Evolutionary conservation across 2,113 vertebrate species (phyloP), one percentile per base, ranked within the genome.

Genomic region (Engraulis encrasicolus): DNA sequence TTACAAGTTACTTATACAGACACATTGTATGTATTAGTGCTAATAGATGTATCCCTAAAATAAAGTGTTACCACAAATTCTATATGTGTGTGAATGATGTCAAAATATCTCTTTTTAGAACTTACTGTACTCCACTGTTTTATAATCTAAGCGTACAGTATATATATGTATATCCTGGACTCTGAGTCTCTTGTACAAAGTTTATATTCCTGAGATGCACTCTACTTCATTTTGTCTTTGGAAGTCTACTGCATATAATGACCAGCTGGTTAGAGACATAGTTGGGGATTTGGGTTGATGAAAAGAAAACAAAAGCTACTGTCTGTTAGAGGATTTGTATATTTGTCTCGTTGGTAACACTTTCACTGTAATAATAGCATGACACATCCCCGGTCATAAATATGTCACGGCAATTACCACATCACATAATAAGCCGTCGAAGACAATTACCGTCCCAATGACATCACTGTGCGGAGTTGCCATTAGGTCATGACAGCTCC

Each of bases 321-420:
- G 14, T 71, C 11, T 9, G 31, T 14, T 71, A 11, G 27, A 14
- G 14, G 61, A 23, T 23, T 71, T 71, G 27, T 71, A 27, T 71
- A 31, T 34, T 14, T 71, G 61, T 74, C 15, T 36, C 14, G 31
- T 17, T 5, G 66, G 27, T 74, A 74, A 34, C 66, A 74, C 66
- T 12, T 74, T 34, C 14, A 14, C 66, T 34, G 66, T 74, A 23
- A 74, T 17, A 71, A 34, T 2, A 74, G 9, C 27, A 14, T 74
- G 66, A 74, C 61, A 15, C 34, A 74, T 34, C 27, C 66, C 27
- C 34, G n/a, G 66, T 74, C 66, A 34, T 74, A 74, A 74, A 74
- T 74, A 66, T 66, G 58, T 66, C 58, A 66, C 31, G 58, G 14
- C 23, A 66, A 27, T 1, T 66, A 27, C 66, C 31, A 31, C 31